These are phyloP conservation scores for Amblyraja radiata DNA, from an alignment of 2,797 vertebrate species.

Conservation along the genomic window DNA sequence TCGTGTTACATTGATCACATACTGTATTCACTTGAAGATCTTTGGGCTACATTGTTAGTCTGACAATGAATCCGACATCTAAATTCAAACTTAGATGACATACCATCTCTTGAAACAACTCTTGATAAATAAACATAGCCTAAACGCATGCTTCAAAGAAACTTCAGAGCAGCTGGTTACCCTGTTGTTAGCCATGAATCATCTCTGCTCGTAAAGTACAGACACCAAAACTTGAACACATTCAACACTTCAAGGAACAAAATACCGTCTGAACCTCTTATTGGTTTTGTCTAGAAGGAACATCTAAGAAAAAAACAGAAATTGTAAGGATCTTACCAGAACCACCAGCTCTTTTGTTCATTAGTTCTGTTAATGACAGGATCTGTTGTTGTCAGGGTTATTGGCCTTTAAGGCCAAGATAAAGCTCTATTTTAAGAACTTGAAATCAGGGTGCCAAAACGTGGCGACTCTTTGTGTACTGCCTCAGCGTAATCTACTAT, in stretches of 20 bases:
- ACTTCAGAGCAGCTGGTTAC: background rate
- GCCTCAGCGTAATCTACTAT: too few relatives aligned
- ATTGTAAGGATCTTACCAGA: background rate
- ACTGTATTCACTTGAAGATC: background rate
- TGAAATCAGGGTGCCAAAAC: too few relatives aligned
- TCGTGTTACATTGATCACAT: background rate
- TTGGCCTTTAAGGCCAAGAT: too few relatives aligned
- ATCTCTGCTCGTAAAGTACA: background rate
- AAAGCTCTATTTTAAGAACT: too few relatives aligned
- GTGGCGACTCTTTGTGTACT: too few relatives aligned
- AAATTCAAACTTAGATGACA: background rate
- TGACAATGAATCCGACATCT: background rate
- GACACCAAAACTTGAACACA: background rate
- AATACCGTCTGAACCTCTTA: background rate
- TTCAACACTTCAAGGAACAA: background rate
- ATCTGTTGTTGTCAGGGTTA: too few relatives aligned
- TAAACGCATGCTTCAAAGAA: background rate
- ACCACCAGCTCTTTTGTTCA: background rate
- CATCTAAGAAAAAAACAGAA: background rate
- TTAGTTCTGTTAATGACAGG: background rate
- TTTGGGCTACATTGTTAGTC: background rate
- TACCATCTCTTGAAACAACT: background rate
- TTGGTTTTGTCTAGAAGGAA: background rate
- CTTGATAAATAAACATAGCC: background rate
- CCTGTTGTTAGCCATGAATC: background rate